Base-by-base conservation (phyloP, 2,797 vertebrate species). In the Danio choprae region DNA sequence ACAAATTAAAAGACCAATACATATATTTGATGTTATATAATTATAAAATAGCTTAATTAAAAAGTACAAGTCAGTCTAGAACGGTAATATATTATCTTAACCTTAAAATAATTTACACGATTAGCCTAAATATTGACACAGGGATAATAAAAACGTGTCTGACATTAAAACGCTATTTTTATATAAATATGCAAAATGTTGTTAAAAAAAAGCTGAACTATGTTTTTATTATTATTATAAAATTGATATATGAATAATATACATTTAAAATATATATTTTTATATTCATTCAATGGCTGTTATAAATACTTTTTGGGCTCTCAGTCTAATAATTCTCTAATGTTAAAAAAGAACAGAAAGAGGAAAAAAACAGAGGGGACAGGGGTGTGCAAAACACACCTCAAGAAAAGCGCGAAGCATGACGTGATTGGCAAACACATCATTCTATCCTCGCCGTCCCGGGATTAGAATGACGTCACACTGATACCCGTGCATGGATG, bases 401-500 rank as follows among this genome's bases (percentile, higher is more conserved):
- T 94, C 90, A 91, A 92, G 92, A 92, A 91, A 92, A 88, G 81
- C 86, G 89, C 89, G 84, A 90, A 88, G 89, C 87, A 90, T 87
- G 90, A 93, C 90, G 91, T 94, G 95, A 95, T 95, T 96, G 95
- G 93, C 94, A 94, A 95, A 93, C 89, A 92, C 92, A 92, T 93
- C 91, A 92, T 92, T 94, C 93, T 90, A 92, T 93, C 93, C 92
- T 88, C 88, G 91, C 93, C 92, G 93, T 91, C 93, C 94, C 91
- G 94, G 95, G 95, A 96, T 97, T 95, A 96, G 94, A 92, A 92
- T 98, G 97, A 98, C 96, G 97, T 98, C 96, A 98, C 94, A 88
- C 89, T 91, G 95, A 95, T 95, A 94, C 95, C 94, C 94, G 93
- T 94, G 95, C 95, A 94, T 93, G 95, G 94, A 91, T 92, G 94